Conservation (phyloP, 2,113 vertebrate genomes). For the Anser cygnoides region DNA sequence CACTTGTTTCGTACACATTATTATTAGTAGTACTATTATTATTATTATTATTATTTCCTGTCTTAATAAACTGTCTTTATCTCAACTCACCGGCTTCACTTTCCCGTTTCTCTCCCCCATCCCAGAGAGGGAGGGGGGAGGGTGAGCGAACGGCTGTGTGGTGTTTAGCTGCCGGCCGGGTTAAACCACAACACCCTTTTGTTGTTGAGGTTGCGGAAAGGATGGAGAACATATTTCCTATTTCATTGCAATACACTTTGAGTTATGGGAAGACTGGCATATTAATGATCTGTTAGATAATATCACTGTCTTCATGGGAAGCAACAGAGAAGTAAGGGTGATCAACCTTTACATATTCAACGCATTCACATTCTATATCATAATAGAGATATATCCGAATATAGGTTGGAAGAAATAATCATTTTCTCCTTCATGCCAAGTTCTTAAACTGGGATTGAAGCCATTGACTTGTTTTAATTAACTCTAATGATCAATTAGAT, state of each 20-base stretch:
- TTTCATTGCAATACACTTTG: not conserved
- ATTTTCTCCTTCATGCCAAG: not conserved
- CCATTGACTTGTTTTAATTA: constrained; percentile 18
- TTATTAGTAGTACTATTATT: no score
- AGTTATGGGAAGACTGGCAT: rapidly evolving
- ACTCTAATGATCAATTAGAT: not conserved
- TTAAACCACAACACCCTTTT: not conserved
- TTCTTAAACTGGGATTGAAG: not conserved
- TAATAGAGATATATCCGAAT: not conserved
- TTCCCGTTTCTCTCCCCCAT: no score
- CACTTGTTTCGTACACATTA: no score
- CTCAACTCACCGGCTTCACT: no score
- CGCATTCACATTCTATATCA: not conserved
- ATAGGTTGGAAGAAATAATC: not conserved
- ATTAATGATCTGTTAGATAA: not conserved
- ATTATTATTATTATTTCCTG: no score
- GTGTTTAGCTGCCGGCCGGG: no score
- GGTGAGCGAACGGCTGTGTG: no score
- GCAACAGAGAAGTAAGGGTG: not conserved
- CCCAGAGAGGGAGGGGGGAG: no score
- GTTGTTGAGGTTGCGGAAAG: not conserved
- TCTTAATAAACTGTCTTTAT: no score
- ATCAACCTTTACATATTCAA: not conserved
- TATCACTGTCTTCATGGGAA: not conserved
- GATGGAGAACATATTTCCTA: not conserved